Evolutionary conservation across 2,113 vertebrate genomes (phyloP), one percentile per base, ranked within the genome.

Genomic region (Corythaeola cristata): DNA sequence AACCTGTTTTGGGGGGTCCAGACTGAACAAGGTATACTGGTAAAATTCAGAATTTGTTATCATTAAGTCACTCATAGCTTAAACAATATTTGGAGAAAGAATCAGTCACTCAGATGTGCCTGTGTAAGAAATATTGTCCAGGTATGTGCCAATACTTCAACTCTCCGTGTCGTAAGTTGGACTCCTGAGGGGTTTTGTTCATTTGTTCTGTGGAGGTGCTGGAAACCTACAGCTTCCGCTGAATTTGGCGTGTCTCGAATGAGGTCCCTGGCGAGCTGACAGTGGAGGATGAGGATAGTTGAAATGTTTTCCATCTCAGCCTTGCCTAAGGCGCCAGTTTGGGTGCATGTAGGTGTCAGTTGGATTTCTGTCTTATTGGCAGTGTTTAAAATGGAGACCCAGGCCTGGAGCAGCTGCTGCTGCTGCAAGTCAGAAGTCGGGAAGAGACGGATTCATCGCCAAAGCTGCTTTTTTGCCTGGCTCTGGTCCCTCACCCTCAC

Each of bases 21-120:
- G 14, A 69, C 5, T 18, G 47, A 86, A 23, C 56, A 52, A 69
- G 16, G 19, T 11, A 23, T 68, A n/a, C 22, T 8, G 12, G n/a
- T 90, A 62, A 88, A 89, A 79, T 53, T 82, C 86, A 73, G 77
- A 73, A 91, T 87, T 69, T 76, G 35, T 94, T 92, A 53, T 68
- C 1, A 2, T 72, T 79, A 49, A 91, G 66, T 62, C 84, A 78
- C 14, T 52, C 69, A 49, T 5, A 62, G 80, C 20, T 89, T 41
- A 79, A 90, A 58, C n/a, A 56, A 35, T 68, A 47, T 76, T 85
- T 87, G 85, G 45, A 71, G 60, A 66, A 50, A 74, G 68, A 84
- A 64, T n/a, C 19, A 5, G 32, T 68, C 69, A 23, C 49, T 68
- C 53, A 53, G n/a, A 72, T 4, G 5, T 6, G 12, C 18, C 45